Base-by-base conservation (phyloP, 2,888 invertebrate species). In the Habrosyne pyritoides region DNA sequence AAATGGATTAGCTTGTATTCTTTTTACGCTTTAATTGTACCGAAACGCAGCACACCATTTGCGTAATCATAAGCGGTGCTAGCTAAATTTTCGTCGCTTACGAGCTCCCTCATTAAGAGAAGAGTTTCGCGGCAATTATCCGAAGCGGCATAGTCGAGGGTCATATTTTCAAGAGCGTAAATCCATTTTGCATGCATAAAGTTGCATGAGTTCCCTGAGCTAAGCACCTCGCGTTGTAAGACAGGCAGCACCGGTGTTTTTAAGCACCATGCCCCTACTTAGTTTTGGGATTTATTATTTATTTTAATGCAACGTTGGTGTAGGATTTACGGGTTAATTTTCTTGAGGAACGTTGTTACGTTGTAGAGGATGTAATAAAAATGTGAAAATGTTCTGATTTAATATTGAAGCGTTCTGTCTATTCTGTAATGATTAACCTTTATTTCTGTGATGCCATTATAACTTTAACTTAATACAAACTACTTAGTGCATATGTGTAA, bases 111-210 rank as follows among this genome's bases (percentile, higher is more conserved):
- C 87, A 88, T 89, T 89, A 89, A 79, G 72, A 72, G 77, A 79
- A 80, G 79, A 83, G 84, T 83, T 84, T 82, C 80, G 75, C 77
- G 73, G 82, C 87, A 88, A 89, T 90, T 90, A 90, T 87, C 87
- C 83, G 73, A 75, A 86, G 81, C 83, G 80, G 73, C 75, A 75
- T 85, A 85, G 86, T 86, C 83, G 63, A 75, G 79, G 76, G 80
- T 81, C 83, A 83, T 87, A 86, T 86, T 87, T 86, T 81, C 80
- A 71, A 71, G 73, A 75, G 77, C 71, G 79, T 76, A 83, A 87
- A 87, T 83, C 83, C 79, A 82, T 88, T 86, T 84, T 82, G 84
- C 79, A 85, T 85, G 83, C 83, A 83, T 80, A 83, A 86, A 87
- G 80, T 87, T 86, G 73, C 71, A 68, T 63, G 71, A 79, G 79